Evolutionary conservation across 2,888 invertebrate genomes (phyloP), one percentile per base, ranked within the genome.

Genomic region (Tenthredo amoena): DNA sequence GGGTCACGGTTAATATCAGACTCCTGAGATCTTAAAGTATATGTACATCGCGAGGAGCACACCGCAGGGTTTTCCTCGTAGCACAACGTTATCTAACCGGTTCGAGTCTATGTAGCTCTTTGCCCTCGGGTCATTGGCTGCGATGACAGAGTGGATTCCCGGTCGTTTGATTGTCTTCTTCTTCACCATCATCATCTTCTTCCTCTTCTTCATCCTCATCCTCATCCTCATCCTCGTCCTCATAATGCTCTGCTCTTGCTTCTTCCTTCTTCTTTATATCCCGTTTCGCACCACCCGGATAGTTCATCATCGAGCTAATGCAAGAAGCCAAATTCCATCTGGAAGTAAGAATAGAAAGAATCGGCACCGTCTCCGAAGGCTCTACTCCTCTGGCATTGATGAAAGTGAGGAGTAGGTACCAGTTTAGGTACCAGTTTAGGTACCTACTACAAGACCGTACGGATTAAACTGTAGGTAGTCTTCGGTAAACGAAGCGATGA

Each of bases 111-210:
- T 62, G 76, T 31, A 47, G 21, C 31, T 40, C 50, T 47, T 34
- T 50, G 84, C 68, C 85, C 43, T 7, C 3, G 79, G 62, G 58
- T 50, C 62, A 79, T 62, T 43, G 77, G 34, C 55, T 77, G 79
- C 65, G 85, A 79, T 85, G 85, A 85, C 85, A 85, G 77, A 77
- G 77, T 79, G 85, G 65, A 85, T 85, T 81, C 85, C 58, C 76
- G 47, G 43, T 47, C 77, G 71, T 82, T 81, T 83, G 85, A 68
- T 82, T 85, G 71, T 85, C 82, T 85, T 50, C 71, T 31, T 84
- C 77, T 77, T 84, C 58, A 40, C 31, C 43, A 10, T 77, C 18
- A 15, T 55, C 31, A n/a, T 55, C 58, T 6, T 34, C 15, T 1
- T 21, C 21, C 21, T 43, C 43, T 50, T 84, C 26, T 65, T 40